Evolutionary conservation across 2,888 invertebrate species (phyloP).

Genomic region (Caenorhabditis uteleia): DNA sequence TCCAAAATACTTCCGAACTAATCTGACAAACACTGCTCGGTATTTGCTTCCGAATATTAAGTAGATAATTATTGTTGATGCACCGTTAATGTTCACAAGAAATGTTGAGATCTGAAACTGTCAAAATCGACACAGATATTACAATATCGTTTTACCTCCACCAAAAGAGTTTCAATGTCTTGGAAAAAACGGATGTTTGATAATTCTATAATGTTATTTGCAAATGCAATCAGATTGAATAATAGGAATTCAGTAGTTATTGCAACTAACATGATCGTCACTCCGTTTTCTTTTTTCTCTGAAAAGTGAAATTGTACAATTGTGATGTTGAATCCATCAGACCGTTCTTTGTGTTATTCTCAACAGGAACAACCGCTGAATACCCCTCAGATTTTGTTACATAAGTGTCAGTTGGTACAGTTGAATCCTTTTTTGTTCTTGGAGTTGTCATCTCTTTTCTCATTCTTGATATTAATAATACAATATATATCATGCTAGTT

Average conservation of each 20-base stretch:
- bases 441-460: slow-evolving; percentile 24
- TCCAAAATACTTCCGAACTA: slow-evolving; percentile 21
- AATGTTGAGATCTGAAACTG: slow-evolving; percentile 54
- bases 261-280: slow-evolving; percentile 64
- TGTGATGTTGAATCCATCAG: not conserved
- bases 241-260: slow-evolving; percentile 63
- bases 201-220: slow-evolving; percentile 63
- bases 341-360: slow-evolving; percentile 5
- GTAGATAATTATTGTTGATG: slow-evolving; percentile 59
- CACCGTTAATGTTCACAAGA: slow-evolving; percentile 61
- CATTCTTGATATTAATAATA: slow-evolving; percentile 22
- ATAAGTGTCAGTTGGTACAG: slow-evolving; percentile 28
- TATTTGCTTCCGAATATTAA: slow-evolving; percentile 60
- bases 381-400: slow-evolving; percentile 31
- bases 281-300: slow-evolving; percentile 57
- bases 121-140: no score
- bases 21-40: slow-evolving; percentile 50
- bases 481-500: not conserved
- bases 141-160: slow-evolving; percentile 52
- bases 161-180: slow-evolving; percentile 51
- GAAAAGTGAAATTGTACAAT: slow-evolving; percentile 19
- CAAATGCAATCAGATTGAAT: slow-evolving; percentile 63
- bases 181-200: slow-evolving; percentile 35
- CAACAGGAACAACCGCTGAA: slow-evolving; percentile 23
- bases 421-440: slow-evolving; percentile 25